Conservation (phyloP, 2,113 vertebrate genomes). For the Cyprinus carpio region DNA sequence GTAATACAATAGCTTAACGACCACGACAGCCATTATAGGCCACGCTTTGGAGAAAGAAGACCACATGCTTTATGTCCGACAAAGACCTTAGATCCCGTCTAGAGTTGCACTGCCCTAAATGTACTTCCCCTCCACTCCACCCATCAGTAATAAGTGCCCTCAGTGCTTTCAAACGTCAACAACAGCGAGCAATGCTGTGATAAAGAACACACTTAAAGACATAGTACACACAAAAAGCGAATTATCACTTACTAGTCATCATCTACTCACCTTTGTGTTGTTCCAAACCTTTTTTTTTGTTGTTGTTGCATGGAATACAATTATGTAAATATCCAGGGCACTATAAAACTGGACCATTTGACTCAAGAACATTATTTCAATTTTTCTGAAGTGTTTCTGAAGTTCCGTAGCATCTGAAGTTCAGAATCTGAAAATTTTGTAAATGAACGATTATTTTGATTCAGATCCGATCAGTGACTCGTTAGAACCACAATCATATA, state of each 20-base stretch:
- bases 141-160: constrained; percentile 42
- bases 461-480: background rate
- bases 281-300: background rate
- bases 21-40: constrained; percentile 48
- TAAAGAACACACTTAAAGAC: background rate
- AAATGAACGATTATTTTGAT: background rate
- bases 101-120: constrained; percentile 50
- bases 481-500: background rate
- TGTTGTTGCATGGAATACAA: background rate
- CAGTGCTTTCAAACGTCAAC: constrained; percentile 25
- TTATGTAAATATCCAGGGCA: background rate
- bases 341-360: background rate
- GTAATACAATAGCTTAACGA: constrained; percentile 59
- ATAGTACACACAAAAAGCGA: background rate
- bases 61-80: constrained; percentile 50
- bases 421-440: background rate
- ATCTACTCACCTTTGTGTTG: background rate
- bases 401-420: background rate
- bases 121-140: constrained; percentile 31
- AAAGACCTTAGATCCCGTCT: constrained; percentile 54
- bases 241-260: background rate
- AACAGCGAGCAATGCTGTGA: background rate
- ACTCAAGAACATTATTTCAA: background rate
- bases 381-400: too few species aligned
- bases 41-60: constrained; percentile 42